Evolutionary conservation across 92 coral and sea anemone genomes (phyloP).

Genomic region (Epizoanthus rinbou): DNA sequence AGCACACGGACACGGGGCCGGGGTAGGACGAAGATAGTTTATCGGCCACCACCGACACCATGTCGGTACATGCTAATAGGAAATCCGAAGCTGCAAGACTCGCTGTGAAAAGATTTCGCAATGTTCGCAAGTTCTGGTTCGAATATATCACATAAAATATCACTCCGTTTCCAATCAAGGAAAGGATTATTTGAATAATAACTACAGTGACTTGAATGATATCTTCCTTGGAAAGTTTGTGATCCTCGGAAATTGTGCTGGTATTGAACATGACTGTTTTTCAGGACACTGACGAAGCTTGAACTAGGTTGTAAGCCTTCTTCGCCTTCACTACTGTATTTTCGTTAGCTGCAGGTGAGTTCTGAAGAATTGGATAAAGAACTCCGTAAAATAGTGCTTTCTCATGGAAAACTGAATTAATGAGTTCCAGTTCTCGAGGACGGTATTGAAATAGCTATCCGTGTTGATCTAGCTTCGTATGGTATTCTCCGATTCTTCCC

Average conservation of each 20-base stretch:
- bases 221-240: constrained; percentile 9
- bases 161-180: constrained; percentile 65
- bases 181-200: constrained; percentile 45
- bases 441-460: neutral
- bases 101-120: constrained; percentile 72
- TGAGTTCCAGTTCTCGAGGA: neutral
- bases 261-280: neutral
- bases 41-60: constrained; percentile 59
- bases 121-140: constrained; percentile 57
- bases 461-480: neutral
- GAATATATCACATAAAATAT: constrained; percentile 61
- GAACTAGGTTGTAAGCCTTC: too few relatives aligned
- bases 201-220: constrained; percentile 59
- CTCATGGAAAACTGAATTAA: neutral
- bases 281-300: neutral
- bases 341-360: neutral
- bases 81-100: constrained; percentile 72
- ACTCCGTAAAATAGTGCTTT: neutral
- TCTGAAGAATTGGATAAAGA: neutral
- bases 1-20: constrained; percentile 59
- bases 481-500: too few relatives aligned
- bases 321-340: neutral
- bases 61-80: constrained; percentile 65
- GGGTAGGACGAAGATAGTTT: constrained; percentile 60
- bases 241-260: neutral